A percentile compares a stretch with the other conserved stretches of the same genome.
phyloP scores from a whole-genome alignment of 1,140 invertebrate genomes.

The Drosophila punjabiensis region DNA sequence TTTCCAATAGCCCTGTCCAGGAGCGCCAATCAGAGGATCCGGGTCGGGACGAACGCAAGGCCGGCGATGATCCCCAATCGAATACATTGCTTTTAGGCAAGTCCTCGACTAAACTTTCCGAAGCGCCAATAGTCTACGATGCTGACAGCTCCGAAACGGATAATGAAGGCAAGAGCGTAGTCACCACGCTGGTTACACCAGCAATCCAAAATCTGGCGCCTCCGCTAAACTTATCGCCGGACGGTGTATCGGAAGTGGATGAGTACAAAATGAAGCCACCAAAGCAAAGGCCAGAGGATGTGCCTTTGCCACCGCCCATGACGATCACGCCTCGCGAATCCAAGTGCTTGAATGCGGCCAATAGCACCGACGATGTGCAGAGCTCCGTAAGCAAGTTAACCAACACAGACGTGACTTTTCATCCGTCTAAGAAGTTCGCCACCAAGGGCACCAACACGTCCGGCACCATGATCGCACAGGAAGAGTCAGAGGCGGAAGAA shows the following conservation, averaged over 20 bases:
- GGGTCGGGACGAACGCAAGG: not conserved
- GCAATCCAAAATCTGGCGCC: no score
- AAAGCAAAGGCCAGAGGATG: constrained; percentile 20
- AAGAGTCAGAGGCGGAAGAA: not conserved
- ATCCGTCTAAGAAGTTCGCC: constrained; percentile 54
- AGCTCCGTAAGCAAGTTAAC: constrained; percentile 25
- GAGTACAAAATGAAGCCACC: not conserved
- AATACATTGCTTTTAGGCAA: not conserved
- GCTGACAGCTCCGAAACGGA: constrained; percentile 12
- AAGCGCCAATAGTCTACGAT: not conserved
- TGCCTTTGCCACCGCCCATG: constrained; percentile 40
- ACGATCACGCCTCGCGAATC: not conserved
- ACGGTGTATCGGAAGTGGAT: not conserved
- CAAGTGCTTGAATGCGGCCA: not conserved
- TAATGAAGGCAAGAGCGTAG: not conserved
- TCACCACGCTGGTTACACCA: not conserved
- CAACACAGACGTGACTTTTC: constrained; percentile 55
- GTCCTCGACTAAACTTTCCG: not conserved
- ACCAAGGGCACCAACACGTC: constrained; percentile 59
- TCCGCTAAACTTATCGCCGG: not conserved
- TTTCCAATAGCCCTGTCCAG: not conserved
- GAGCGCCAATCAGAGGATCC: not conserved
- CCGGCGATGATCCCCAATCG: not conserved
- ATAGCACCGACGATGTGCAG: not conserved
- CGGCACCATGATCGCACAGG: constrained; percentile 24